Evolutionary conservation across 2,888 invertebrate genomes (phyloP).

Genomic region (Thelaira solivaga): DNA sequence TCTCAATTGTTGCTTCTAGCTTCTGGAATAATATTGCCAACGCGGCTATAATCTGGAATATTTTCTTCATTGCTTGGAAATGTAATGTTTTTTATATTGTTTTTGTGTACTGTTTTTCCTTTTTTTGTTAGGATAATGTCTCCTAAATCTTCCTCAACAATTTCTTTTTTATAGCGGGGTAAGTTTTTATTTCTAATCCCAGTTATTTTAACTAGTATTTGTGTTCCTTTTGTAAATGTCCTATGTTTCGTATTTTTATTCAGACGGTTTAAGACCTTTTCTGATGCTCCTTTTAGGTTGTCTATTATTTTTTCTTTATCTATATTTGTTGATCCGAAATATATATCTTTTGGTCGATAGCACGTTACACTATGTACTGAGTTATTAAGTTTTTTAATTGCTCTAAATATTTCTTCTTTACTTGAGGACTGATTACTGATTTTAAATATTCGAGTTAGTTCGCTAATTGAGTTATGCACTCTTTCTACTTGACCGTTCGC

Average conservation of each 20-base stretch:
- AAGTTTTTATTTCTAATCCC: not conserved
- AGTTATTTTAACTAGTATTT: not conserved
- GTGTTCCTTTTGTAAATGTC: not conserved
- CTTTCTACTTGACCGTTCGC: slow-evolving; percentile 20
- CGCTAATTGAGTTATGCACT: not conserved
- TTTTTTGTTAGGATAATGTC: not conserved
- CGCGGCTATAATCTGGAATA: not conserved
- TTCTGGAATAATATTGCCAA: not conserved
- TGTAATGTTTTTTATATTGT: not conserved
- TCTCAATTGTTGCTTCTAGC: not conserved
- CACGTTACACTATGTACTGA: not conserved
- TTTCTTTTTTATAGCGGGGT: not conserved
- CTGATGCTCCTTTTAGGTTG: not conserved
- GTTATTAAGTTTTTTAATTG: slow-evolving; percentile 3
- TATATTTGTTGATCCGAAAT: not conserved
- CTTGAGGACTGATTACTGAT: not conserved
- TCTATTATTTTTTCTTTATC: not conserved
- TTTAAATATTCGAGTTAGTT: slow-evolving; percentile 14
- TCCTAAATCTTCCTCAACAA: not conserved
- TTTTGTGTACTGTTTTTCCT: not conserved
- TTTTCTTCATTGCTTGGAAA: not conserved
- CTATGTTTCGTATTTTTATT: not conserved
- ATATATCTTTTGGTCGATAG: slow-evolving; percentile 2
- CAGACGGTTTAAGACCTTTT: not conserved
- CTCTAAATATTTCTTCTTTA: not conserved